Base-by-base conservation (phyloP, 2,888 invertebrate genomes). In the Melolontha melolontha region DNA sequence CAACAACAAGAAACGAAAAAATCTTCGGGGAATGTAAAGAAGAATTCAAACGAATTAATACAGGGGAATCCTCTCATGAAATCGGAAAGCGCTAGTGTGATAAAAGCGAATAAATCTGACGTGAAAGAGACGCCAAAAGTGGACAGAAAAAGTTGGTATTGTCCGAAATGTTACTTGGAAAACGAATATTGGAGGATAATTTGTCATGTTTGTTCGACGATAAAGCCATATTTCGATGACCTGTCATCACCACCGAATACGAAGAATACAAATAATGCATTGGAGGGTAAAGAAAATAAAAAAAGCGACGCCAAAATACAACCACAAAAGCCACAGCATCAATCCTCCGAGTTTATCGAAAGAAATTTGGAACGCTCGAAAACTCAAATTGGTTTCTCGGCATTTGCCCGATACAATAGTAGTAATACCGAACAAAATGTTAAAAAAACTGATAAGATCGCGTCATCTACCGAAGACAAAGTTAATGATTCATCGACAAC, bases 121-220 rank as follows among this genome's bases (percentile, higher is more conserved):
- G 62, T 59, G 2, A 72, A 73, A 40, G 78, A 79, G 57, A 78
- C 79, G 0, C 77, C 80, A 0, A 80, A 80, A 72, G 47, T 73
- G n/a, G 81, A 82, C 63, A 75, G 79, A 39, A 82, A 82, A 71
- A 78, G 74, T 68, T 90, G 90, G 90, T 79, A 80, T n/a, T 90
- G 90, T 77, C 84, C 86, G 0, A 84, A 84, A 69, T 90, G 90
- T 75, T 88, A 88, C 0, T 79, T 87, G 54, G 85, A 88, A 75
- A 90, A 90, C 78, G 85, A 86, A 34, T 86, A 87, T 65, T 87
- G 88, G 83, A 82, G 88, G 70, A 87, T 89, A 11, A 88, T 89
- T 41, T 90, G 90, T 79, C 87, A 87, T 71, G 86, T 87, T 14
- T 90, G 90, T 73, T 85, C 85, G 22, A 82, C 83, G 44, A 85